phyloP scores from a whole-genome alignment of 2,888 invertebrate species.

The Cheiracanthium punctorium region DNA sequence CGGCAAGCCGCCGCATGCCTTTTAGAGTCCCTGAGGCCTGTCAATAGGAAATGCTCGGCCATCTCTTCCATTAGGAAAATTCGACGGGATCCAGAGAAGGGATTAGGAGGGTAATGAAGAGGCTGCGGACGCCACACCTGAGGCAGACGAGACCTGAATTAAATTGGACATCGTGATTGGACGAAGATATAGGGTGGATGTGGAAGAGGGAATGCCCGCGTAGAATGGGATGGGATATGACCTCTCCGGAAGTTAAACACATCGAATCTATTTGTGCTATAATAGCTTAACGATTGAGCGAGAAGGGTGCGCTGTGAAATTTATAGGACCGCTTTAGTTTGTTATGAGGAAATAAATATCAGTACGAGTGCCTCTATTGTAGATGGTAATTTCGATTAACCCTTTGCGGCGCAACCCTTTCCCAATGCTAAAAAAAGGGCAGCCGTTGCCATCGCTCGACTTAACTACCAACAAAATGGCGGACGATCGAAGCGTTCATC shows the following conservation, averaged over 20 bases:
- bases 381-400: no score
- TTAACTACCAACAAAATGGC: no score
- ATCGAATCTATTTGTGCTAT: neutral
- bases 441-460: no score
- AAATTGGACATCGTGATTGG: slow-evolving; percentile 13
- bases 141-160: neutral
- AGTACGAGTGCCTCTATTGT: neutral
- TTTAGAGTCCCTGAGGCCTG: slow-evolving; percentile 3
- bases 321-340: neutral
- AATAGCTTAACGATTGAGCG: neutral
- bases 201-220: neutral
- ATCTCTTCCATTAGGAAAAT: slow-evolving; percentile 4
- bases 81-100: neutral
- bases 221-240: neutral
- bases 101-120: slow-evolving; percentile 14
- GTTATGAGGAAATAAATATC: neutral
- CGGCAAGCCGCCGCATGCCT: neutral
- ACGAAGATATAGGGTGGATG: neutral
- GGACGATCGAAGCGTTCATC: no score
- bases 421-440: no score
- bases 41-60: neutral
- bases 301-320: neutral
- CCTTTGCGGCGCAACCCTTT: no score
- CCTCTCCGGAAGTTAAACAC: slow-evolving; percentile 10
- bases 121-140: slow-evolving; percentile 10